A percentile compares a stretch with the other conserved stretches of the same genome.
Evolutionary conservation across 1,140 invertebrate species (phyloP).

Genomic region (Melitaea cinxia): DNA sequence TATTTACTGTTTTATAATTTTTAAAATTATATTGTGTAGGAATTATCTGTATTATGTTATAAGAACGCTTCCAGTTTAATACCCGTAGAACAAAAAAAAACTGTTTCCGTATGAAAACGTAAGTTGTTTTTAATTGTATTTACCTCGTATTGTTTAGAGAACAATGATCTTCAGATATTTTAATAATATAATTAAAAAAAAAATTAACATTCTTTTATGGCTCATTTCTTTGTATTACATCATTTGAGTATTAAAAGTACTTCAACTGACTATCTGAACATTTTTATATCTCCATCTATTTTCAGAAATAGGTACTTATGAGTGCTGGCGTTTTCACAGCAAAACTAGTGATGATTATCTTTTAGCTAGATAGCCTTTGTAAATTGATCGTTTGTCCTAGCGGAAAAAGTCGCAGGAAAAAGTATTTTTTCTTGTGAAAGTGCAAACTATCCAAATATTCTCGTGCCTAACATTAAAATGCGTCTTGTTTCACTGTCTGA

Average conservation of each 20-base stretch:
- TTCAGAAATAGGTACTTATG: conserved; percentile 81
- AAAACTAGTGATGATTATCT: conserved; percentile 80
- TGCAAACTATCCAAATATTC: conserved; percentile 64
- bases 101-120: conserved; percentile 36
- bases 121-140: conserved; percentile 22
- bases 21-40: not conserved
- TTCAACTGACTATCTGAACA: conserved; percentile 61
- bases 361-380: conserved; percentile 76
- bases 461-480: conserved; percentile 73
- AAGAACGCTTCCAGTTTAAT: conserved; percentile 37
- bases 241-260: conserved; percentile 47
- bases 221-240: not conserved
- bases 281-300: conserved; percentile 82
- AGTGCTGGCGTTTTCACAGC: conserved; percentile 80
- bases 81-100: conserved; percentile 18
- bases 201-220: not conserved
- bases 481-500: conserved; percentile 70
- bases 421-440: conserved; percentile 67
- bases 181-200: not conserved
- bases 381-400: conserved; percentile 76
- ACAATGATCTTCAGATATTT: not conserved
- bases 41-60: conserved; percentile 12
- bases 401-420: conserved; percentile 64
- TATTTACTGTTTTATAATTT: not conserved
- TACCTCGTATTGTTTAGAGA: not conserved